phyloP scores from a whole-genome alignment of 2,113 vertebrate species.

The Polyodon spathula region DNA sequence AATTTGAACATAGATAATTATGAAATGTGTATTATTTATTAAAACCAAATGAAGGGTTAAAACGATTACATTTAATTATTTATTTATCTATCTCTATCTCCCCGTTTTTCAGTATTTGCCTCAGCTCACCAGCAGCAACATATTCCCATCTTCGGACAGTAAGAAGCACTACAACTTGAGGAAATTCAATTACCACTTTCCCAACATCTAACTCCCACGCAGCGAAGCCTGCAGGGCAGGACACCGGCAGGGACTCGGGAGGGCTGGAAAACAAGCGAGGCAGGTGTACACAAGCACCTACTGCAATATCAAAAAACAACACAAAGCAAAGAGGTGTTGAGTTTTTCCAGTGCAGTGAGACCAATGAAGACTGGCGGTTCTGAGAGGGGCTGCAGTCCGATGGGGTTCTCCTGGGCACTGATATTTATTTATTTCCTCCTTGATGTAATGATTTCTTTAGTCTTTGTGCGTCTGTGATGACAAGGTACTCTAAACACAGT shows the following conservation, averaged over 20 bases:
- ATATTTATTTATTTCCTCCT: constrained; percentile 4
- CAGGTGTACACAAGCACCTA: too few relatives aligned
- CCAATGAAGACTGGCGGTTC: too few relatives aligned
- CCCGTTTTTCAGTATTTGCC: constrained; percentile 64
- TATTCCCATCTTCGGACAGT: constrained; percentile 75
- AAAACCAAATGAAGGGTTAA: neutral
- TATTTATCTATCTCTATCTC: constrained; percentile 1
- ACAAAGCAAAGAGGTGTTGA: too few relatives aligned
- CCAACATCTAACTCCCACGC: constrained; percentile 68
- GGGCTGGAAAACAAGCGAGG: too few relatives aligned
- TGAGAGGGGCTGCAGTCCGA: constrained; percentile 39
- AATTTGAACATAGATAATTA: too few relatives aligned
- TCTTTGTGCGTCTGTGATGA: constrained; percentile 25
- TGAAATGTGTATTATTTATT: too few relatives aligned
- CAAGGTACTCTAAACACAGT: constrained; percentile 35
- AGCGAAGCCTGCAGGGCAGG: neutral
- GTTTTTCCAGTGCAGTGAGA: too few relatives aligned
- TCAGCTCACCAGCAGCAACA: constrained; percentile 70
- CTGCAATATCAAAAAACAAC: too few relatives aligned
- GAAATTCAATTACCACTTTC: constrained; percentile 77
- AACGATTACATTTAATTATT: neutral
- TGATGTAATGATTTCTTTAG: constrained; percentile 14
- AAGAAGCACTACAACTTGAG: constrained; percentile 71
- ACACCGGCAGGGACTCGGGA: neutral
- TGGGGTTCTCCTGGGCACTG: constrained; percentile 23